Evolutionary conservation across 2,113 vertebrate species (phyloP).

Genomic region (Heterotilapia buettikoferi): DNA sequence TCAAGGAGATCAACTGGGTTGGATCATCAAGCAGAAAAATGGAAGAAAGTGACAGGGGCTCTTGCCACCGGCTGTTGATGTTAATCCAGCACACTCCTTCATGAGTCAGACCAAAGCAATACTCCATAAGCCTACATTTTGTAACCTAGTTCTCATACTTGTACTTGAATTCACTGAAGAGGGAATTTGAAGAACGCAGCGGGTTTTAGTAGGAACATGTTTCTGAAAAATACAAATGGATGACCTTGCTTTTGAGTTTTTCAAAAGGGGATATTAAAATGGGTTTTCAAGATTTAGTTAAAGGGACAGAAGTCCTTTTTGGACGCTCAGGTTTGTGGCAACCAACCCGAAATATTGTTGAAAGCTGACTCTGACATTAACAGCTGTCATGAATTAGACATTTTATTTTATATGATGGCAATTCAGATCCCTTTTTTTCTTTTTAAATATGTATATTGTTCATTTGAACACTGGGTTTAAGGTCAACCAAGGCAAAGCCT

Average conservation of each 20-base stretch:
- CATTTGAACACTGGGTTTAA: neutral
- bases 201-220: neutral
- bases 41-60: conserved; percentile 50
- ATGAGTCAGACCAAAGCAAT: conserved; percentile 12
- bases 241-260: neutral
- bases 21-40: conserved; percentile 53
- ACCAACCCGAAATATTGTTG: neutral
- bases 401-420: neutral
- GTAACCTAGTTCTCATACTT: neutral
- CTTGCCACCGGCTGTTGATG: conserved; percentile 37
- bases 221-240: neutral
- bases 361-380: neutral
- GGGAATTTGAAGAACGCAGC: neutral
- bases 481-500: neutral
- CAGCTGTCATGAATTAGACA: neutral
- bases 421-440: neutral
- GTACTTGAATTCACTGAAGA: neutral
- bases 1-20: conserved; percentile 48
- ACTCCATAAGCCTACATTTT: conserved; percentile 3
- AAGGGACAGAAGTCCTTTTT: neutral
- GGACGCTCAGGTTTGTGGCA: neutral
- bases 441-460: neutral
- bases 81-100: conserved; percentile 26
- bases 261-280: neutral
- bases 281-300: neutral